Percentiles rank a stretch among this genome's conserved stretches.
phyloP scores from a whole-genome alignment of 2,113 vertebrate genomes.

The Eretmochelys imbricata region DNA sequence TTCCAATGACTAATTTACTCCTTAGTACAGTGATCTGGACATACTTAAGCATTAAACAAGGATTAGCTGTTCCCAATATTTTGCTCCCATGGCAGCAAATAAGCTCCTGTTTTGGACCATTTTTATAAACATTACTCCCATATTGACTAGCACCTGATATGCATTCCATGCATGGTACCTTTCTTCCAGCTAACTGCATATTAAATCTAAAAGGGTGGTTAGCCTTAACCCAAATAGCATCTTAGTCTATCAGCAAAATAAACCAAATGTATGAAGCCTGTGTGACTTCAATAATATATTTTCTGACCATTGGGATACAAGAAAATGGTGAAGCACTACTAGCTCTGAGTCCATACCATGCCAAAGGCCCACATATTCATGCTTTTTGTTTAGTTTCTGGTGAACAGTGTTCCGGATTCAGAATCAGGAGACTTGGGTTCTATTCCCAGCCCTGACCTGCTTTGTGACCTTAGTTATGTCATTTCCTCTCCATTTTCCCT shows the following conservation, averaged over 20 bases:
- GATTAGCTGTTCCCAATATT: neutral
- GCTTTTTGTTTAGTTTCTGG: neutral
- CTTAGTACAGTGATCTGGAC: neutral
- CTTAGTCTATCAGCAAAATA: neutral
- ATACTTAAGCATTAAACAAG: neutral
- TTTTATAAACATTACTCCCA: neutral
- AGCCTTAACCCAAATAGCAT: neutral
- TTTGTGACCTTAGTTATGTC: neutral
- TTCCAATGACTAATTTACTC: constrained; percentile 27
- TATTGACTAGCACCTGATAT: accelerated
- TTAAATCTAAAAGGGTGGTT: neutral
- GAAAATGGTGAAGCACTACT: neutral
- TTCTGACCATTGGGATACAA: neutral
- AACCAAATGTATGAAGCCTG: neutral
- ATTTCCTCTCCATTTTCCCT: neutral
- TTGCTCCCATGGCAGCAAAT: neutral
- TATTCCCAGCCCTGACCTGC: neutral
- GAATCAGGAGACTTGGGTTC: neutral
- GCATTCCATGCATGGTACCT: accelerated
- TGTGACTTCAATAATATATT: neutral
- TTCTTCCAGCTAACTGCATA: neutral
- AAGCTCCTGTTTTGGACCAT: neutral
- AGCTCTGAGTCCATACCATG: neutral
- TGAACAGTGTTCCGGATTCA: neutral
- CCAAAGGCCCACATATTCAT: accelerated